Base-by-base conservation (phyloP, 1,140 invertebrate species). In the Potamilus streckersoni region DNA sequence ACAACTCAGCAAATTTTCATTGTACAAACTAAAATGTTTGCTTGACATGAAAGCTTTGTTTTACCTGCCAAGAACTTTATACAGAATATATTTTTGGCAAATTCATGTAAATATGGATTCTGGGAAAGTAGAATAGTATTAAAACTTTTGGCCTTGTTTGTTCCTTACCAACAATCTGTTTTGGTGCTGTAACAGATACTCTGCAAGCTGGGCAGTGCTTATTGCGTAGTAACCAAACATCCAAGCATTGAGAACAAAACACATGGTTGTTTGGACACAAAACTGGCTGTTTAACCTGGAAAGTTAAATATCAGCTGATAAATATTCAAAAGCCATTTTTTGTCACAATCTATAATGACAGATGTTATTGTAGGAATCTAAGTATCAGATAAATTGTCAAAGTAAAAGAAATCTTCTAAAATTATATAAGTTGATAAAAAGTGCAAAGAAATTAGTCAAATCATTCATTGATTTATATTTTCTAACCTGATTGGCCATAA, bases 211-310 rank as follows among this genome's bases (percentile, higher is more conserved):
- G 89, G 72, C 88, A 90, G 70, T 89, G 86, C 31, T 88, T 80
- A 69, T 85, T 90, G 71, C 84, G 85, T 71, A 87, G 71, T 27
- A 89, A 77, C 89, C 89, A 90, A n/a, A 89, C 80, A 62, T 88
- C 83, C 79, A 90, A 84, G 74, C 89, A 90, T 16, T 73, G 68
- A 2, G 75, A 71, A 80, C 89, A 90, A 76, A 89, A 90, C 4
- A 86, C 88, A 84, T 90, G 89, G 68, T 86, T 80, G 74, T 89
- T 90, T 27, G 87, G 82, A 78, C 89, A 90, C 59, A 88, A 71
- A 5, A 88, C 85, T 75, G 88, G 88, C 69, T 87, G 76, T 69
- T 86, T 89, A 1, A 89, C 88, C 88, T 89, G 23, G 49, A 81
- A 79, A 16, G 63, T 27, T 23, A 16, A 71, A 65, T 57, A 58